Base-by-base conservation (phyloP, 2,113 vertebrate genomes). In the Chinchilla lanigera region DNA sequence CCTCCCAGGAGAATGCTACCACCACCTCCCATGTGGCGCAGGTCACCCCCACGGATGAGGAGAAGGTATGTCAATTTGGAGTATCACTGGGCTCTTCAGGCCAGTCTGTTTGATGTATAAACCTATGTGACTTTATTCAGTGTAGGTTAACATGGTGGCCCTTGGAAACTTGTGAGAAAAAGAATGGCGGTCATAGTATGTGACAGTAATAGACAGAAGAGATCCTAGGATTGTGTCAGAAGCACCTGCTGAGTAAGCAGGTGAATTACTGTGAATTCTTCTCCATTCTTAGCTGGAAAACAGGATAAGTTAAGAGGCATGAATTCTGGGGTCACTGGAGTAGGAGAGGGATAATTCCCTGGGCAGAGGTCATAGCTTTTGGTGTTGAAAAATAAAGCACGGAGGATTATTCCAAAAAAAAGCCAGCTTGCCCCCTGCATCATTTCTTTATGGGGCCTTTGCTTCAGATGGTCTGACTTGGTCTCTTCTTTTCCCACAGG, bases 1-100 rank as follows among this genome's bases (percentile, higher is more conserved):
- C 99, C 99, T 0, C 99, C 99, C 65, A 98, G 99, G 97, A 98
- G 99, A 98, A 99, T 99, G 99, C 99, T 99, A 24, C 99, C 99
- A 0, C 99, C 99, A 0, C 99, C 99, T 0, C 99, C 99, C 0
- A 99, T 99, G 99, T 99, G 99, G 99, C 99, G 99, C 30, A 98
- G 99, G 60, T 99, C 99, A 0, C 99, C 99, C 0, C 99, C 99
- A 35, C 99, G 99, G 47, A 99, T 99, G 99, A 99, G 99, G 96
- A 99, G 99, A 98, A 99, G 99, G 99, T 99, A 71, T 97, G 83
- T 58, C 12, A 3, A 24, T 92, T 47, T 28, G 69, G 38, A 75
- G 3, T 60, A 54, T 85, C 54, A 2, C 12, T 35, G 30, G 17
- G 7, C 28, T n/a, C 24, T 38, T 26, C 14, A 44, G 75, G 26